Base-by-base conservation (phyloP, 2,888 invertebrate genomes). In the Hedychridium roseum region DNA sequence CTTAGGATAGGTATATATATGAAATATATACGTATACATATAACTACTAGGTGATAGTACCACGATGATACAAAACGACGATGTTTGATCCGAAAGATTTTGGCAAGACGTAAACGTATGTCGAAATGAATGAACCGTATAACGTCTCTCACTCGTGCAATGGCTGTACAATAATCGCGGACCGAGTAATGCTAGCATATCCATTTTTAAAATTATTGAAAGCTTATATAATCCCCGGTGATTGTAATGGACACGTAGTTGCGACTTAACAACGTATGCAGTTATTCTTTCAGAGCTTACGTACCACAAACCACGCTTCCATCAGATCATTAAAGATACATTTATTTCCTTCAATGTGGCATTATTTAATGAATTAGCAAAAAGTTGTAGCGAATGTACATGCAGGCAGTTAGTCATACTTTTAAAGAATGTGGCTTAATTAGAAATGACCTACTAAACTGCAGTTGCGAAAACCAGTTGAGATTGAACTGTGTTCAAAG, bases 141-240 rank as follows among this genome's bases (percentile, higher is more conserved):
- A n/a, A n/a, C 44, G 42, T 43, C 43, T 48, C 56, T 43, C 15
- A 43, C 43, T 52, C 49, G 47, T 56, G 38, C 57, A 60, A 70
- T 64, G 64, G 61, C 62, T 66, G 67, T 71, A 73, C 55, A 67
- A 68, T 68, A 67, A 71, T 63, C 53, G 57, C 56, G 60, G 52
- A 57, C 54, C 57, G 64, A 59, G 56, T 60, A 56, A 54, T 51
- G 59, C 59, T 66, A 63, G 72, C 71, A 70, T 70, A 71, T 72
- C 66, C 64, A 62, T 65, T 69, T 67, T 66, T 53, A 36, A 48
- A 47, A 50, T 46, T 38, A 39, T 50, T 44, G 54, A 44, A 58
- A 45, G 62, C 57, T 64, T 58, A 50, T 45, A 15, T 51, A 55
- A n/a, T n/a, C n/a, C 38, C 36, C 46, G 42, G 47, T 51, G 50